phyloP scores from a whole-genome alignment of 2,888 invertebrate species.

The Troides aeacus region DNA sequence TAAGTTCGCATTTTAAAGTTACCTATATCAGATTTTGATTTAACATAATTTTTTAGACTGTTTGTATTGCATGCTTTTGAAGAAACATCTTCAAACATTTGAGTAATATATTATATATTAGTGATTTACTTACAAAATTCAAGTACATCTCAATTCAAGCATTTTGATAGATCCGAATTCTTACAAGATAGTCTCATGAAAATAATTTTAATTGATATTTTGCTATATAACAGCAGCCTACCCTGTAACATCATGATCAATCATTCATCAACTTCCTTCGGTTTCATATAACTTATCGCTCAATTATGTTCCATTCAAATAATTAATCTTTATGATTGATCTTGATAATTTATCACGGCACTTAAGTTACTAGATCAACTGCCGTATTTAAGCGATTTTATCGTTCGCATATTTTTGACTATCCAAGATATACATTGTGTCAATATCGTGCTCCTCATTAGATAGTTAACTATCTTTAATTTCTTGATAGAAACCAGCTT shows the following conservation, averaged over 20 bases:
- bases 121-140: too few species aligned
- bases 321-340: constrained; percentile 1
- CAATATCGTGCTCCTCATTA: background rate
- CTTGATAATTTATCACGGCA: constrained; percentile 8
- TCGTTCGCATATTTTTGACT: constrained; percentile 4
- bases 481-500: background rate
- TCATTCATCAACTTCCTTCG: background rate
- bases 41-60: too few species aligned
- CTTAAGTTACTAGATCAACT: constrained; percentile 1
- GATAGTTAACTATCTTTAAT: background rate
- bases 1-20: too few species aligned
- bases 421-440: background rate
- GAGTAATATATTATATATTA: background rate
- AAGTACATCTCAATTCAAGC: too few species aligned
- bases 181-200: background rate
- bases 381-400: constrained; percentile 12
- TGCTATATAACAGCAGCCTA: background rate
- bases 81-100: background rate
- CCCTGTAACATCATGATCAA: background rate
- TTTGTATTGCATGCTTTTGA: background rate
- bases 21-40: too few species aligned
- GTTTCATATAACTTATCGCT: constrained; percentile 1
- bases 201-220: background rate
- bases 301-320: constrained; percentile 1
- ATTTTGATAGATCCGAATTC: too few species aligned